Evolutionary conservation across 2,113 vertebrate species (phyloP).

Genomic region (Chinchilla lanigera): DNA sequence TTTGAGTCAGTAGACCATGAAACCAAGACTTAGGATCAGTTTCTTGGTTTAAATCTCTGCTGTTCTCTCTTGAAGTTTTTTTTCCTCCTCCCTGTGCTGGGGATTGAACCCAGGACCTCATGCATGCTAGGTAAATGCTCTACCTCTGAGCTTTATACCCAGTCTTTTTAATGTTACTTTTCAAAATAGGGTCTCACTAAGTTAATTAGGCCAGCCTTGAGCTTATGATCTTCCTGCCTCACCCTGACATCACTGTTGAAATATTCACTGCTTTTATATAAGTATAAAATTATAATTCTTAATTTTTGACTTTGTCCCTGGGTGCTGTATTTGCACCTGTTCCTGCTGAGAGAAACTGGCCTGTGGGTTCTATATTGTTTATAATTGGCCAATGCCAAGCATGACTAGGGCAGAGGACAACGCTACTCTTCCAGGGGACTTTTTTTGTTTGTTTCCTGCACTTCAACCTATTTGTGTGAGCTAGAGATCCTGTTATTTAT

Average conservation of each 20-base stretch:
- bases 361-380: not conserved
- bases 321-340: not conserved
- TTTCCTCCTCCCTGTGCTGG: not conserved
- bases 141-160: not conserved
- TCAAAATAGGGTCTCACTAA: not conserved
- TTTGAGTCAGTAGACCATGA: not conserved
- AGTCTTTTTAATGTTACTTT: not conserved
- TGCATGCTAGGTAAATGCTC: not conserved
- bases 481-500: not conserved
- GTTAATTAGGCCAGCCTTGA: not conserved
- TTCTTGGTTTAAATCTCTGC: not conserved
- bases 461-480: not conserved
- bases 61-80: not conserved
- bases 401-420: not conserved
- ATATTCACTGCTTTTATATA: not conserved
- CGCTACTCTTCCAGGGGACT: not conserved
- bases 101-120: not conserved
- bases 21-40: not conserved
- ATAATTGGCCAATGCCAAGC: accelerated
- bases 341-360: not conserved
- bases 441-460: not conserved
- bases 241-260: not conserved
- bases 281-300: not conserved
- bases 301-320: not conserved
- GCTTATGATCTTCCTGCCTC: not conserved